Percentiles rank a stretch among this genome's conserved stretches.
Conservation (phyloP, 2,888 invertebrate species). For the Eulithis testata region DNA sequence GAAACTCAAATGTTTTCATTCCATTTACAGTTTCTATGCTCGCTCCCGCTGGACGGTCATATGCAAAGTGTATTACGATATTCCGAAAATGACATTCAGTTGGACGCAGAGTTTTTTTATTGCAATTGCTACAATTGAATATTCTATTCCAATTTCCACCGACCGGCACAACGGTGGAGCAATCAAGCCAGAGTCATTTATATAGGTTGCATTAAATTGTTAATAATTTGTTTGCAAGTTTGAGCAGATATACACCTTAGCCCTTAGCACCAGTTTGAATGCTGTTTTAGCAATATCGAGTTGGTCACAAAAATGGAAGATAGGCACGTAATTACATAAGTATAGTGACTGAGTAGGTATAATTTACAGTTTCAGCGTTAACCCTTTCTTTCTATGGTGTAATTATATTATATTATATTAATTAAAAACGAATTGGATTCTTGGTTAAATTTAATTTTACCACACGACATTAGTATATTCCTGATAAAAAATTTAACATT, state of each 20-base stretch:
- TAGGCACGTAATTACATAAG: too few species aligned
- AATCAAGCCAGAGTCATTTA: constrained; percentile 45
- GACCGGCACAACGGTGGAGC: constrained; percentile 36
- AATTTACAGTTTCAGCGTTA: too few species aligned
- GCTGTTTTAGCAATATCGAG: too few species aligned
- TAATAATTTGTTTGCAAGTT: constrained; percentile 31
- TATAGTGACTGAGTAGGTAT: too few species aligned
- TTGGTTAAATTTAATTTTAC: too few species aligned
- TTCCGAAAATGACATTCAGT: constrained; percentile 53
- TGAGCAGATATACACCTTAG: constrained; percentile 3
- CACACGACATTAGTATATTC: too few species aligned
- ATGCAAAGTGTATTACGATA: constrained; percentile 67
- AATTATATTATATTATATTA: too few species aligned
- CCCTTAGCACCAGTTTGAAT: constrained; percentile 3
- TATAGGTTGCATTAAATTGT: constrained; percentile 39
- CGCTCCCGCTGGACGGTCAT: constrained; percentile 57
- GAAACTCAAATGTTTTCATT: constrained; percentile 82
- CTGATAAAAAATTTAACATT: too few species aligned
- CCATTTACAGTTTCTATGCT: constrained; percentile 74
- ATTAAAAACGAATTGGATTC: too few species aligned
- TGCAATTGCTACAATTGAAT: constrained; percentile 46
- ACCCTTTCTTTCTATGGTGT: too few species aligned
- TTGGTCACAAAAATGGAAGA: not conserved
- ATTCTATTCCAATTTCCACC: constrained; percentile 43
- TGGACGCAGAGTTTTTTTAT: constrained; percentile 44